These are phyloP conservation scores for Tangara arthus DNA, from an alignment of 2,797 vertebrate genomes.

Conservation along the genomic window DNA sequence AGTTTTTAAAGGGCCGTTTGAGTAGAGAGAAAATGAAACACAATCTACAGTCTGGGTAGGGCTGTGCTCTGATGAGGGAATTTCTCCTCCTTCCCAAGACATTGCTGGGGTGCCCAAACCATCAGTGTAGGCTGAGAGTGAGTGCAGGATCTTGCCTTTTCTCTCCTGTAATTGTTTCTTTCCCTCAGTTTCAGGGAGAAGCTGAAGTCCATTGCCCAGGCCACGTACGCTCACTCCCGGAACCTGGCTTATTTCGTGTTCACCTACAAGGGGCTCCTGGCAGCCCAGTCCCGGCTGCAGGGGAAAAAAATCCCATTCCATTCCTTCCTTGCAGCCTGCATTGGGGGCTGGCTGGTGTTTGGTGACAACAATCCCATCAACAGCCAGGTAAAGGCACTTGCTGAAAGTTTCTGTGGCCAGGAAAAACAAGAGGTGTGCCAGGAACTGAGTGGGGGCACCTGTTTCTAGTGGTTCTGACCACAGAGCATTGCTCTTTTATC, in stretches of 20 bases:
- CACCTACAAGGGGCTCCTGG: conserved; percentile 89
- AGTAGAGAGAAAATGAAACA: rapidly evolving
- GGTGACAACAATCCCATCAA: conserved; percentile 93
- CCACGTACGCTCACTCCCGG: conserved; percentile 89
- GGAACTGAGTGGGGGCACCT: not conserved
- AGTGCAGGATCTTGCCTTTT: not conserved
- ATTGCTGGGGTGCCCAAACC: no score
- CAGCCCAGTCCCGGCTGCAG: conserved; percentile 82
- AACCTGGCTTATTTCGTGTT: conserved; percentile 93
- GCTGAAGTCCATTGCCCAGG: conserved; percentile 84
- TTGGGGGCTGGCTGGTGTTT: conserved; percentile 91
- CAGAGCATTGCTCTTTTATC: not conserved
- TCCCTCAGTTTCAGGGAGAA: conserved; percentile 87
- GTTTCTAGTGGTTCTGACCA: not conserved
- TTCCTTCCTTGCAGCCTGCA: conserved; percentile 89
- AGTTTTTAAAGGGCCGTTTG: not conserved
- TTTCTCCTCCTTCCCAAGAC: not conserved
- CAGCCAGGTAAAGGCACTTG: conserved; percentile 83
- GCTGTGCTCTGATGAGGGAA: not conserved
- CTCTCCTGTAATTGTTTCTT: conserved; percentile 21
- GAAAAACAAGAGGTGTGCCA: not conserved
- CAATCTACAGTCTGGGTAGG: rapidly evolving
- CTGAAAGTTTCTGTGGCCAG: not conserved
- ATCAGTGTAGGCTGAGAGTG: not conserved
- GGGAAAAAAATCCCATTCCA: conserved; percentile 86